Base-by-base conservation (phyloP, 1,140 invertebrate genomes). In the Drosophila suzukii region DNA sequence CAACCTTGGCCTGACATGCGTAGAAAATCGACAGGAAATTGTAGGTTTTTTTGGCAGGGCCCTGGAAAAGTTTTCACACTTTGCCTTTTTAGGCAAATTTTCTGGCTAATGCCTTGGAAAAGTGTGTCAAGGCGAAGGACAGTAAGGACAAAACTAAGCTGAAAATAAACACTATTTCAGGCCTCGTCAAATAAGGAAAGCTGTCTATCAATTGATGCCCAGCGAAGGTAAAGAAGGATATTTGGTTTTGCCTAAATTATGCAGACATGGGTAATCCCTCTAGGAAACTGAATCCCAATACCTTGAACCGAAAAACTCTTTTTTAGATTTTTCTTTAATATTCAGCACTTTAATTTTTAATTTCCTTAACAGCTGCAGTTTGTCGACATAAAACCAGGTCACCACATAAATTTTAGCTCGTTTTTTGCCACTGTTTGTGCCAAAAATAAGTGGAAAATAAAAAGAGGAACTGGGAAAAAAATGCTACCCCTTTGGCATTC, bases 111-210 rank as follows among this genome's bases (percentile, higher is more conserved):
- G 63, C 39, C 61, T 34, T 24, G 30, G 38, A 56, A 66, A 85
- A 67, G 55, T 85, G 60, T 85, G 81, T 85, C 81, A 85, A 81
- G 81, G 81, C 77, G 15, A 30, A 17, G 55, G 44, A 27, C 32
- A 62, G 44, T 34, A 62, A 41, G 63, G 58, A 68, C 46, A 38
- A 2, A 36, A 20, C 34, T 34, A 12, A n/a, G 62, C 73, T 80
- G 50, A 78, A 85, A 85, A 85, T 85, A 85, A 60, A 75, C 77
- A 74, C 58, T 53, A 59, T 70, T 84, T 80, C 46, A 67, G 66
- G 62, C 17, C 36, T 17, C 20, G 39, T 51, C 41, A 53, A 60
- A 38, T 65, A 59, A 54, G 44, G 47, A 56, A 32, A 39, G 11
- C 43, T 34, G 59, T 30, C 39, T 78, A 85, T 85, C 63, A 77